Evolutionary conservation across 1,140 invertebrate species (phyloP).

Genomic region (Babylonia areolata): DNA sequence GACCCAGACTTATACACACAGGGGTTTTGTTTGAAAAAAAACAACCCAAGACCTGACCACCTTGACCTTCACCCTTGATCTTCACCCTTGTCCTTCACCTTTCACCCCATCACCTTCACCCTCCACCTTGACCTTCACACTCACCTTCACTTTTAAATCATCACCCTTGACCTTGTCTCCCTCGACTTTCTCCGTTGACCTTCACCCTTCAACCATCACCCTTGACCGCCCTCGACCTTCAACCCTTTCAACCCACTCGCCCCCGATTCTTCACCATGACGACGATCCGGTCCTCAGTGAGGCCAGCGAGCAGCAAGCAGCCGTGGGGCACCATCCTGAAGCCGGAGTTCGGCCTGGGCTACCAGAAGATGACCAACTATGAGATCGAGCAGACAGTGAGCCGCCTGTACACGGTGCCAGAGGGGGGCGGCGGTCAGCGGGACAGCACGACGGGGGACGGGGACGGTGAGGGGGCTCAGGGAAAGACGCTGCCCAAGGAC

Average conservation of each 20-base stretch:
- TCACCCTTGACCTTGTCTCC: too few species aligned
- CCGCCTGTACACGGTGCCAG: slow-evolving; percentile 59
- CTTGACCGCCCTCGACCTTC: background rate
- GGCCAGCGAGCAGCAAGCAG: slow-evolving; percentile 64
- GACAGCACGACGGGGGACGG: background rate
- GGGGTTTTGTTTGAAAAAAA: too few species aligned
- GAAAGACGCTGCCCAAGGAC: slow-evolving; percentile 57
- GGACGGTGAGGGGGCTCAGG: slow-evolving; percentile 45
- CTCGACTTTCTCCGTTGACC: too few species aligned
- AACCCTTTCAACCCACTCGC: slow-evolving; percentile 18
- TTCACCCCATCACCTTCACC: too few species aligned
- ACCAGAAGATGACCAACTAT: slow-evolving; percentile 73
- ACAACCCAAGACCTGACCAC: too few species aligned
- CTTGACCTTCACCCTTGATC: too few species aligned
- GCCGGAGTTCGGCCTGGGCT: slow-evolving; percentile 72
- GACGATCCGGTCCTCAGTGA: slow-evolving; percentile 65
- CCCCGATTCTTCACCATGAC: slow-evolving; percentile 49
- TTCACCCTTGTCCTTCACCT: too few species aligned
- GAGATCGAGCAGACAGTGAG: slow-evolving; percentile 70
- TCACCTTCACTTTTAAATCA: too few species aligned
- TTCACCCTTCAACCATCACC: too few species aligned
- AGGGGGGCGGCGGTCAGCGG: slow-evolving; percentile 45
- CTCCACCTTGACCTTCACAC: too few species aligned
- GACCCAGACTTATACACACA: too few species aligned
- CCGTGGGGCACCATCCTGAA: slow-evolving; percentile 74